Evolutionary conservation across 2,113 vertebrate species (phyloP).

Genomic region (Thryonomys swinderianus): DNA sequence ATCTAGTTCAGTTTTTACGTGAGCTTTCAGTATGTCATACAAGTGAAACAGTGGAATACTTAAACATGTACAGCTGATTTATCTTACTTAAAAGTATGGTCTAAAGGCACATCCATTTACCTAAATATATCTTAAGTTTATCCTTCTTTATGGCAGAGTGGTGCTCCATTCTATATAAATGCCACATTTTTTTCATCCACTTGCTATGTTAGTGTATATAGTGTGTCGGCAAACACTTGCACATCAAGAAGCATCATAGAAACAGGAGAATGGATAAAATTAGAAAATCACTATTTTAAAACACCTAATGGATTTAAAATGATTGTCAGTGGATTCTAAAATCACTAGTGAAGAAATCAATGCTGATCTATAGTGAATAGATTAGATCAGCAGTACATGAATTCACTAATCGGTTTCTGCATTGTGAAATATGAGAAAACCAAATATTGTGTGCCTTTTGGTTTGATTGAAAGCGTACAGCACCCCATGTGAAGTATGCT

Average conservation of each 20-base stretch:
- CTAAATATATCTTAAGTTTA: neutral
- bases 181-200: neutral
- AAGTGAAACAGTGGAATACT: neutral
- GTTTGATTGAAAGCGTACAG: neutral
- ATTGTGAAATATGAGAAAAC: neutral
- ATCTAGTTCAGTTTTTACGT: neutral
- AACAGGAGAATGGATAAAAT: neutral
- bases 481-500: neutral
- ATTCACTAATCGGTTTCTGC: neutral
- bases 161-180: neutral
- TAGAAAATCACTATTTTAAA: conserved; percentile 20
- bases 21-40: neutral
- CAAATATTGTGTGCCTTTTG: neutral
- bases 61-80: neutral
- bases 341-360: neutral
- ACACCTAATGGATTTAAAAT: neutral
- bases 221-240: neutral
- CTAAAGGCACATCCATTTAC: neutral
- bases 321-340: conserved; percentile 4
- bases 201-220: neutral
- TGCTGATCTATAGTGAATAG: neutral
- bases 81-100: neutral
- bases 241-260: neutral
- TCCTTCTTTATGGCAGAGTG: neutral
- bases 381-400: neutral